A percentile compares a stretch with the other conserved stretches of the same genome.
Evolutionary conservation across 2,113 vertebrate species (phyloP).

Genomic region (Anguilla japonica): DNA sequence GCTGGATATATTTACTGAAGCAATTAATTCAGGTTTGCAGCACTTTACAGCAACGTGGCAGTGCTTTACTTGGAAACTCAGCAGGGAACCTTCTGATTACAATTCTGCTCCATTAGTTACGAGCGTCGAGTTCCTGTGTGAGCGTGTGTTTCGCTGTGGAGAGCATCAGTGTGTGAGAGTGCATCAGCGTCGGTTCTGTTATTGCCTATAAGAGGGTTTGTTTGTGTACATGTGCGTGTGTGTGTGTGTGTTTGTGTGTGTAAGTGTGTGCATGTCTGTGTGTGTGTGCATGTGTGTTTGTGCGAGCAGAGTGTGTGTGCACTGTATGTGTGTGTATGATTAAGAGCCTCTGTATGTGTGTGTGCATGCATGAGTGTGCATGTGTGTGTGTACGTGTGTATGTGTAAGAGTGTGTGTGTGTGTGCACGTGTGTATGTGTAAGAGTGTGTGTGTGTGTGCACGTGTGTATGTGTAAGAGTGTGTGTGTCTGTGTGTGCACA

Average conservation of each 20-base stretch:
- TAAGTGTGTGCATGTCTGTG: not conserved
- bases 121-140: not conserved
- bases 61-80: not conserved
- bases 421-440: not conserved
- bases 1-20: constrained; percentile 1
- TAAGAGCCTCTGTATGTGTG: not conserved
- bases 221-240: not conserved
- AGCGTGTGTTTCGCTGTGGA: not conserved
- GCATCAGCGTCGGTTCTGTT: not conserved
- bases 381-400: not conserved
- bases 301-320: not conserved
- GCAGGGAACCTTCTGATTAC: not conserved
- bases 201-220: not conserved
- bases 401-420: not conserved
- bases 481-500: not conserved
- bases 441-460: not conserved
- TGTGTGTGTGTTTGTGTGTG: not conserved
- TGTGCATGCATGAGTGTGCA: not conserved
- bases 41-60: not conserved
- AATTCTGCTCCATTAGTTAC: not conserved
- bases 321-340: not conserved
- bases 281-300: not conserved
- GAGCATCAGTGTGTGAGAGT: not conserved
- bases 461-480: not conserved
- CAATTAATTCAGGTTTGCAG: constrained; percentile 1